Conservation (phyloP, 2,888 invertebrate species). For the Eulithis testata region DNA sequence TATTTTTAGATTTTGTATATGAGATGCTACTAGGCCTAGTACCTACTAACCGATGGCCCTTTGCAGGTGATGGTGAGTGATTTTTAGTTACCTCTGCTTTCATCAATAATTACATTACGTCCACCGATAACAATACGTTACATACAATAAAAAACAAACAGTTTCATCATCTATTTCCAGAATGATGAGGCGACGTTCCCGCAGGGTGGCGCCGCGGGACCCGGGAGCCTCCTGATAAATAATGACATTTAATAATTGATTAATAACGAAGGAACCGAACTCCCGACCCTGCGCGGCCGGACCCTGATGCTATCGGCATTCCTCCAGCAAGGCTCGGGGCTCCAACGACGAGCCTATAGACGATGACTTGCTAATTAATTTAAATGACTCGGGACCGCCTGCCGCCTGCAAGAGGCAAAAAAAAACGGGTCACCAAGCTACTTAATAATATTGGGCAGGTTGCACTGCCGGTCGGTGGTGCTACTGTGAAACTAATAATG, state of each 20-base stretch:
- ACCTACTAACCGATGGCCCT: too few relatives aligned
- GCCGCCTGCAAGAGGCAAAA: constrained; percentile 46
- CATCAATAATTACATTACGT: too few relatives aligned
- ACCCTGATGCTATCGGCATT: constrained; percentile 43
- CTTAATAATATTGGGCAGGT: constrained; percentile 14
- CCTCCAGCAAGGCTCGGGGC: constrained; percentile 39
- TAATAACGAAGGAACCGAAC: constrained; percentile 57
- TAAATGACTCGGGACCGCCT: constrained; percentile 65
- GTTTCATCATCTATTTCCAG: neutral
- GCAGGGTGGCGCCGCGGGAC: constrained; percentile 50
- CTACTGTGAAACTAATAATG: constrained; percentile 4
- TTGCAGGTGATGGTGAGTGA: too few relatives aligned
- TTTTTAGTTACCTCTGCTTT: too few relatives aligned
- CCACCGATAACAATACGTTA: too few relatives aligned
- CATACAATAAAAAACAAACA: too few relatives aligned
- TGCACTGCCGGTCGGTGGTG: constrained; percentile 16
- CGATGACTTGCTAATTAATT: constrained; percentile 75
- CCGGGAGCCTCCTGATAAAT: constrained; percentile 57
- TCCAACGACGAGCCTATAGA: constrained; percentile 39
- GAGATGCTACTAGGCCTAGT: too few relatives aligned
- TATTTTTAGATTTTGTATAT: too few relatives aligned
- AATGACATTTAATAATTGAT: constrained; percentile 80
- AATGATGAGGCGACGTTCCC: constrained; percentile 1
- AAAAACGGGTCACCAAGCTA: constrained; percentile 44
- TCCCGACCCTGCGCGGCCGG: constrained; percentile 43